phyloP scores from a whole-genome alignment of 1,140 invertebrate species.

The Tetragnatha versicolor region DNA sequence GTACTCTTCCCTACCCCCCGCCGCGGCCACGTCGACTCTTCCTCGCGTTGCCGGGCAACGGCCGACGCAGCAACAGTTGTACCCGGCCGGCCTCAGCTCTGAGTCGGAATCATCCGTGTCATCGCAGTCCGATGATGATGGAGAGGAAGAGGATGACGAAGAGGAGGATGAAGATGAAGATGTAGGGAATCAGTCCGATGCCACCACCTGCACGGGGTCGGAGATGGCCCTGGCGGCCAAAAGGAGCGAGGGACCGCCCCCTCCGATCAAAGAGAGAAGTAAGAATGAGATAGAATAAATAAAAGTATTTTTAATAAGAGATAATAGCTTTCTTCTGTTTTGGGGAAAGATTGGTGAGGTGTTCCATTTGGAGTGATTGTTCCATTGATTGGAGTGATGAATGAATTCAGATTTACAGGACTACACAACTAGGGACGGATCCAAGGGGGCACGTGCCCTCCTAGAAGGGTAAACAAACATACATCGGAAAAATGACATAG shows the following conservation, averaged over 20 bases:
- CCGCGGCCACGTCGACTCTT: constrained; percentile 36
- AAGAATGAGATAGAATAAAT: background rate
- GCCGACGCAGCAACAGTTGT: constrained; percentile 32
- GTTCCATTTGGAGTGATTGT: no score
- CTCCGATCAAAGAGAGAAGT: constrained; percentile 36
- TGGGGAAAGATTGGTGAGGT: no score
- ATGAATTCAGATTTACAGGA: no score
- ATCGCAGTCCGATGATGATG: background rate
- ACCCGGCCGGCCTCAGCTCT: constrained; percentile 41
- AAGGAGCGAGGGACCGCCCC: constrained; percentile 2
- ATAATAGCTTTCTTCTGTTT: no score
- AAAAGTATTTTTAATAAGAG: no score
- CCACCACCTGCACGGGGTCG: constrained; percentile 44
- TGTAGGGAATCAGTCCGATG: constrained; percentile 13
- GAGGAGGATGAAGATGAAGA: constrained; percentile 35
- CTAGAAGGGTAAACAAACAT: no score
- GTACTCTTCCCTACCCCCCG: constrained; percentile 27
- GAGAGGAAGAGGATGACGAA: constrained; percentile 3
- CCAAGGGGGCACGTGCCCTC: no score
- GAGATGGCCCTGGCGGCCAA: constrained; percentile 35
- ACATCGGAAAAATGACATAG: no score
- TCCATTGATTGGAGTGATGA: no score
- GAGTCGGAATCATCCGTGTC: constrained; percentile 1
- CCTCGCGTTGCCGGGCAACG: constrained; percentile 47
- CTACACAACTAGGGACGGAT: no score